Percentiles rank a stretch among this genome's conserved stretches.
phyloP scores from a whole-genome alignment of 2,888 invertebrate species.

The Zele albiditarsus region DNA sequence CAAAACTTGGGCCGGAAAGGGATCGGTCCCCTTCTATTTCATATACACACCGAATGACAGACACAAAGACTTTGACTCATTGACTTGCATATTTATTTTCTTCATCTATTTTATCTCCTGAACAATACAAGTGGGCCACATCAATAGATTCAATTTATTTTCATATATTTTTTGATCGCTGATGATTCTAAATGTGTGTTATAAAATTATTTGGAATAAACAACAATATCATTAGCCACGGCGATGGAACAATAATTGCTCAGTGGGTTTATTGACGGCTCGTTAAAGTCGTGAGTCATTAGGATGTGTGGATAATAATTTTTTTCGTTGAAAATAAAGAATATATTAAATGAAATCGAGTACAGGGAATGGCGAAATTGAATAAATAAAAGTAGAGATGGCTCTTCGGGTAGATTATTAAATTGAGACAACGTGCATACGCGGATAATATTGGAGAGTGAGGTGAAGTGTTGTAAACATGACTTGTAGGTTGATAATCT shows the following conservation, averaged over 20 bases:
- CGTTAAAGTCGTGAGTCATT: conserved; percentile 50
- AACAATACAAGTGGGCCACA: no score
- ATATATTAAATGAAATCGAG: neutral
- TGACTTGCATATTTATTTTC: conserved; percentile 1
- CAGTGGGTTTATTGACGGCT: conserved; percentile 49
- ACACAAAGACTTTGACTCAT: conserved; percentile 32
- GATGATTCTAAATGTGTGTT: no score
- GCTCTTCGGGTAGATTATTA: neutral
- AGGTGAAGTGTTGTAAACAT: conserved; percentile 10
- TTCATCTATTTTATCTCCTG: no score
- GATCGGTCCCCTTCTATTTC: conserved; percentile 9
- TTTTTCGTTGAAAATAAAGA: conserved; percentile 30
- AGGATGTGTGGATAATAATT: conserved; percentile 49
- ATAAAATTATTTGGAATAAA: no score
- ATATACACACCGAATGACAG: neutral
- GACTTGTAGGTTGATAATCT: neutral
- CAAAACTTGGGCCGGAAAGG: neutral
- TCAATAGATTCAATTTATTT: no score
- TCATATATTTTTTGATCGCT: no score
- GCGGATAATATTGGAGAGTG: neutral
- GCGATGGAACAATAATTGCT: conserved; percentile 52
- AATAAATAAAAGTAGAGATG: conserved; percentile 1
- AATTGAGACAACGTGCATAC: conserved; percentile 7
- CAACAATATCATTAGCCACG: conserved; percentile 48
- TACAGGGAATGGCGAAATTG: neutral